Evolutionary conservation across 2,888 invertebrate genomes (phyloP).

Genomic region (Ophonus ardosiacus): DNA sequence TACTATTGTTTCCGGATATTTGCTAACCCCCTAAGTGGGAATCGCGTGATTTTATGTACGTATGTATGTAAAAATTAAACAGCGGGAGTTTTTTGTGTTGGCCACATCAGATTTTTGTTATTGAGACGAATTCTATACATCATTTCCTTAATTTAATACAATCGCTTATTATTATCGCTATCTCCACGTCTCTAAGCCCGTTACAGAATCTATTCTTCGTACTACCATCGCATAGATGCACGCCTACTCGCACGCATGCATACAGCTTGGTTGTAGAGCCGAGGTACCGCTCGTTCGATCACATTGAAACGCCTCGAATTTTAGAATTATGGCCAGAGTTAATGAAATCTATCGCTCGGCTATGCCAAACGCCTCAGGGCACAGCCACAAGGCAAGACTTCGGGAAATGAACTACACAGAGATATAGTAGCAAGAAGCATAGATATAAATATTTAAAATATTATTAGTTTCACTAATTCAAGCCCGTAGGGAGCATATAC

Average conservation of each 20-base stretch:
- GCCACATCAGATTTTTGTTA: too few species aligned
- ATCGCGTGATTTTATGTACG: too few species aligned
- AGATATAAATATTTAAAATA: too few species aligned
- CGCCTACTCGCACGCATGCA: slow-evolving; percentile 31
- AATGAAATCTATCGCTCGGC: slow-evolving; percentile 53
- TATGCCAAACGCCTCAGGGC: not conserved
- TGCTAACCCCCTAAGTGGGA: too few species aligned
- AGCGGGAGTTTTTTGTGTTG: too few species aligned
- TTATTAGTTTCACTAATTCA: too few species aligned
- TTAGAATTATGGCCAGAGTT: slow-evolving; percentile 55
- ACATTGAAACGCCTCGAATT: slow-evolving; percentile 50
- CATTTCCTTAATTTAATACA: too few species aligned
- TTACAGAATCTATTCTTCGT: slow-evolving; percentile 8
- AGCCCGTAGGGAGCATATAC: too few species aligned
- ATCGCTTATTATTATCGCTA: not conserved
- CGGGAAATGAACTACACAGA: not conserved
- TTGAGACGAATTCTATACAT: too few species aligned
- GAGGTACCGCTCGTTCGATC: slow-evolving; percentile 28
- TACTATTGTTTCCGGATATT: too few species aligned
- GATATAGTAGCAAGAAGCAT: too few species aligned
- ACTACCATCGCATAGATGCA: slow-evolving; percentile 14
- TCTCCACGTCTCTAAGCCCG: not conserved
- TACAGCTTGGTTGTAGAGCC: not conserved
- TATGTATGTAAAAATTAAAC: too few species aligned
- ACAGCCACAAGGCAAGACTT: not conserved